Base-by-base conservation (phyloP, 2,113 vertebrate genomes). In the Lagopus muta region DNA sequence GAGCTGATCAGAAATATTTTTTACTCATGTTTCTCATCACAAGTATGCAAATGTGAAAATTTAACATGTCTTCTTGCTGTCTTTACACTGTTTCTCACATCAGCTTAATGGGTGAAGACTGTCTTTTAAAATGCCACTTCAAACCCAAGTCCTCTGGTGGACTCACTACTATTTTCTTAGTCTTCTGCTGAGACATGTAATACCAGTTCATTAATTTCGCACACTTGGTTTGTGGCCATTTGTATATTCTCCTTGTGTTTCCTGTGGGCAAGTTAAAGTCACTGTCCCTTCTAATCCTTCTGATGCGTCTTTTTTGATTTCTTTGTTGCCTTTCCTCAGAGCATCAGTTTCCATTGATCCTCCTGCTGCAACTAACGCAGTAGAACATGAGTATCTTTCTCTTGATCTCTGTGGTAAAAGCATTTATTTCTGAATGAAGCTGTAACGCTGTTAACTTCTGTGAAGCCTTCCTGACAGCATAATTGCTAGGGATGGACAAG, bases 1-100 rank as follows among this genome's bases (percentile, higher is more conserved):
- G 86, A 93, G 76, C 80, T 83, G 85, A 93, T 93, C 71, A 47
- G 82, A 91, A 96, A 90, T 94, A 88, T 88, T 96, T 94, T 86
- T 89, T 88, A 89, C 40, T 94, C 73, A 75, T 64, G n/a, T 89
- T 96, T 91, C 76, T 91, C 70, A 58, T 70, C 52, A 74, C 72
- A 91, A 90, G 75, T 91, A 90, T 81, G 85, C 85, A 92, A 90
- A 94, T 88, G 65, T 67, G 79, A 75, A 93, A 94, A 91, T 88
- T 88, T 72, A 74, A 57, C 87, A 92, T 75, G 90, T 83, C 54
- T 96, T n/a, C 87, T 61, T 77, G 40, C 54, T 91, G 70, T 92
- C 83, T 91, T 73, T 74, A 48, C 62, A 42, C 0, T 0, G 30
- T 92, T 95, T 90, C 73, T 94, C 76, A 86, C 88, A 83, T 65